A percentile compares a stretch with the other conserved stretches of the same genome.
phyloP scores from a whole-genome alignment of 2,888 invertebrate species.

The Capitulum mitella region DNA sequence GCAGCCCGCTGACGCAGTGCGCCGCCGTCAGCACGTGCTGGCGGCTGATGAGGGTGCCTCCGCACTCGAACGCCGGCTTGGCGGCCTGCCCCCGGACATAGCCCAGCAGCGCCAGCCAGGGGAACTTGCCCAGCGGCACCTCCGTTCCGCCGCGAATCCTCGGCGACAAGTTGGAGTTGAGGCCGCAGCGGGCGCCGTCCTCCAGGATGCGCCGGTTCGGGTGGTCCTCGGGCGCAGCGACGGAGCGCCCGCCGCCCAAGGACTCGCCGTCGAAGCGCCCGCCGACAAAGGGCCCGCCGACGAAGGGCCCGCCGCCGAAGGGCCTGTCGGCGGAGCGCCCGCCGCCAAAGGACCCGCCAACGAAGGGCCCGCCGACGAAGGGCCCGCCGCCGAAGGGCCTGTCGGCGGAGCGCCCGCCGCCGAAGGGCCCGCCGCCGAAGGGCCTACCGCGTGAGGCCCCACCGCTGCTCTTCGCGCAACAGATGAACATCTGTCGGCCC shows the following conservation, averaged over 20 bases:
- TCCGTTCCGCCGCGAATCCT: slow-evolving; percentile 27
- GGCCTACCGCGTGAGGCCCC: not conserved
- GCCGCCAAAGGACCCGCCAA: too few relatives aligned
- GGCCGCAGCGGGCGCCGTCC: not conserved
- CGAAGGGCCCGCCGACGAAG: too few relatives aligned
- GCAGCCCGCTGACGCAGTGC: slow-evolving; percentile 19
- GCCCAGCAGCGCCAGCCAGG: slow-evolving; percentile 31
- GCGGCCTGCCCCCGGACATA: not conserved
- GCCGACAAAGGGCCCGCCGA: too few relatives aligned
- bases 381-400: too few relatives aligned
- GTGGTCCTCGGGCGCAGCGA: not conserved
- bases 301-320: too few relatives aligned
- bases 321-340: too few relatives aligned
- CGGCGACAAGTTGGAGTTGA: rapidly evolving
- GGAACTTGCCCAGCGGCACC: slow-evolving; percentile 25
- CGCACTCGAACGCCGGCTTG: slow-evolving; percentile 3
- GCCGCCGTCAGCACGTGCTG: slow-evolving; percentile 28
- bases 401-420: too few relatives aligned
- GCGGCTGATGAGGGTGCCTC: slow-evolving; percentile 26
- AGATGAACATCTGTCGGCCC: not conserved
- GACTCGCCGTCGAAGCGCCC: too few relatives aligned
- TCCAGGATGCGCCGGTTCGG: not conserved
- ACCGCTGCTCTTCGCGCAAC: not conserved
- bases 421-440: too few relatives aligned
- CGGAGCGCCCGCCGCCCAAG: not conserved